phyloP scores from a whole-genome alignment of 2,113 vertebrate species.

The Thalassoma bifasciatum region DNA sequence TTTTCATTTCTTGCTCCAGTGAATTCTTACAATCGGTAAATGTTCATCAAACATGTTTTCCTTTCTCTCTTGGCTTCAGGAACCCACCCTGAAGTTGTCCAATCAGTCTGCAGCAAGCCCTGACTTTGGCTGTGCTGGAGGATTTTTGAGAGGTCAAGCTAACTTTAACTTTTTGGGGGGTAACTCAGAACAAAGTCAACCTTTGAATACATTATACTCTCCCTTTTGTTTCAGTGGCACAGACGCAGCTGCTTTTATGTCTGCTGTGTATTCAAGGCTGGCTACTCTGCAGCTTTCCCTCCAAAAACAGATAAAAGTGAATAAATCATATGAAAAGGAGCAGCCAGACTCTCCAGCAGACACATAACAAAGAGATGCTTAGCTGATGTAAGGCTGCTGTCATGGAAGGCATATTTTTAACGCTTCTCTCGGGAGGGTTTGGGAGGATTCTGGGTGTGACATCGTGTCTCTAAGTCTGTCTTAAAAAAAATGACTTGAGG shows the following conservation, averaged over 20 bases:
- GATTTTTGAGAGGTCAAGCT: conserved; percentile 20
- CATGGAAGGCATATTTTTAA: conserved; percentile 49
- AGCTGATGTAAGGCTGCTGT: conserved; percentile 61
- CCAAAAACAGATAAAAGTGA: conserved; percentile 61
- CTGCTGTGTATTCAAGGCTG: conserved; percentile 2
- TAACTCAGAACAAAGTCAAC: not conserved
- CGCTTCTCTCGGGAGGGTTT: conserved; percentile 23
- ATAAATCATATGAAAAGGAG: conserved; percentile 52
- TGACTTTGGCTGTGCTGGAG: conserved; percentile 1
- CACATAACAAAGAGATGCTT: conserved; percentile 52
- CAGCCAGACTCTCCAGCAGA: conserved; percentile 29
- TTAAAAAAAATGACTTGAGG: conserved; percentile 18
- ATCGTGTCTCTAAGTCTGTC: conserved; percentile 14
- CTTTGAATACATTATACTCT: conserved; percentile 21
- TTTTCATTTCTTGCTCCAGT: conserved; percentile 27
- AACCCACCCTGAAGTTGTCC: not conserved
- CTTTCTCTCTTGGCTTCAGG: not conserved
- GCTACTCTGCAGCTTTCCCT: conserved; percentile 27
- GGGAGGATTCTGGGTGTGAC: too few relatives aligned
- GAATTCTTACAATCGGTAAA: conserved; percentile 7
- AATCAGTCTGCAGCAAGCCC: not conserved
- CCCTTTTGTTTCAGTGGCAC: conserved; percentile 31
- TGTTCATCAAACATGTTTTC: conserved; percentile 2
- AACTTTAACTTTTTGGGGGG: not conserved
- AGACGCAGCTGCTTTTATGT: conserved; percentile 33